phyloP scores from a whole-genome alignment of 1,140 invertebrate genomes.

The Pinna nobilis region DNA sequence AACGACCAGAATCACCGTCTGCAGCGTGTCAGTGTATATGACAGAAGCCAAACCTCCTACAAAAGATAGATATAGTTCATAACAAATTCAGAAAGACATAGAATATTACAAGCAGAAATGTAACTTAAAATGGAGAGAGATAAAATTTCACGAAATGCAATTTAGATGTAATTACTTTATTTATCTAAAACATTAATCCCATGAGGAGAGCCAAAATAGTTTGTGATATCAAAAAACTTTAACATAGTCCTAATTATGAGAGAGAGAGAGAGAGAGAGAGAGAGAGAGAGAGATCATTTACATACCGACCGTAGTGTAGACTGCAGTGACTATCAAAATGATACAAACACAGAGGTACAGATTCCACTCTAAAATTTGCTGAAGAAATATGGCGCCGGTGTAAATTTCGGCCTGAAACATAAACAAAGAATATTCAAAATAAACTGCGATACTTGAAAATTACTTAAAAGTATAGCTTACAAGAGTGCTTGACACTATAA shows the following conservation, averaged over 20 bases:
- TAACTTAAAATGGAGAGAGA: too few relatives aligned
- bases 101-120: not conserved
- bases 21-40: slow-evolving; percentile 79
- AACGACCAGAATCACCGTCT: slow-evolving; percentile 78
- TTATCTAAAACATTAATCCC: too few relatives aligned
- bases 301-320: slow-evolving; percentile 68
- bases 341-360: slow-evolving; percentile 71
- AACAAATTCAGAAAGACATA: not conserved
- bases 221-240: not conserved
- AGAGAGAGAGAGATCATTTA: not conserved
- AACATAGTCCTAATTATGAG: not conserved
- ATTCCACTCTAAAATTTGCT: slow-evolving; percentile 75
- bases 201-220: too few relatives aligned
- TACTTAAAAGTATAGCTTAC: not conserved
- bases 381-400: slow-evolving; percentile 77
- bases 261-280: not conserved
- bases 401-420: slow-evolving; percentile 76
- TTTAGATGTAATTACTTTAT: too few relatives aligned
- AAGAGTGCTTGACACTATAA: not conserved
- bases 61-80: not conserved
- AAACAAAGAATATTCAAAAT: not conserved
- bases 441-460: not conserved
- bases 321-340: slow-evolving; percentile 65
- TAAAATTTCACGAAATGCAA: too few relatives aligned
- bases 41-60: slow-evolving; percentile 77